Conservation (phyloP, 2,888 invertebrate genomes). For the Tortrix viridana region DNA sequence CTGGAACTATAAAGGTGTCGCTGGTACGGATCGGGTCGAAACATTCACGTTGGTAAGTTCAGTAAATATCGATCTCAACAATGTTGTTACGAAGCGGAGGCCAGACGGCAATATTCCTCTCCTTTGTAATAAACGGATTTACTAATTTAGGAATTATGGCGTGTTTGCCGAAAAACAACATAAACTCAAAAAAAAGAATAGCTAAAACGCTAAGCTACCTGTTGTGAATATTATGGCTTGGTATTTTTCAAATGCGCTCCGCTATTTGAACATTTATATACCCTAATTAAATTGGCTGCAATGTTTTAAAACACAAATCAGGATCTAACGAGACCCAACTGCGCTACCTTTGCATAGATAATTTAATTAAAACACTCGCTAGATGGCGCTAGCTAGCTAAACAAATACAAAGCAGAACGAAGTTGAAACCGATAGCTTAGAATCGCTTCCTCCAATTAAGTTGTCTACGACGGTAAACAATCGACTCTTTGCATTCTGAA, state of each 20-base stretch:
- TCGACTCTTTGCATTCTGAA: conserved; percentile 37
- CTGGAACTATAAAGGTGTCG: too few relatives aligned
- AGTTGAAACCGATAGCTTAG: conserved; percentile 30
- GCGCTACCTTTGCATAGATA: neutral
- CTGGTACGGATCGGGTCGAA: too few relatives aligned
- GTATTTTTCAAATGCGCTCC: too few relatives aligned
- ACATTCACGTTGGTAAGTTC: too few relatives aligned
- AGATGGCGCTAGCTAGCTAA: conserved; percentile 5
- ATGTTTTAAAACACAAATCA: neutral
- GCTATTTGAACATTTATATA: neutral
- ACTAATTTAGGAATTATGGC: neutral
- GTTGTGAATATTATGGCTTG: too few relatives aligned
- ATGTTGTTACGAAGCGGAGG: too few relatives aligned
- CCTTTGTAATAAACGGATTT: neutral
- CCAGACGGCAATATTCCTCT: neutral
- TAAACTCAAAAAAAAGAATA: too few relatives aligned
- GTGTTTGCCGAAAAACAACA: too few relatives aligned
- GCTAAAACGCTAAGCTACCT: too few relatives aligned
- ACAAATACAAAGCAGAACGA: conserved; percentile 18
- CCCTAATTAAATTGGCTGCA: neutral
- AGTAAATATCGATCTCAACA: too few relatives aligned
- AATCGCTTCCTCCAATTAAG: conserved; percentile 39
- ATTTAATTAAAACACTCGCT: neutral
- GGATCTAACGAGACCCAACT: neutral
- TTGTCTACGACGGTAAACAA: conserved; percentile 41